phyloP scores from a whole-genome alignment of 2,888 invertebrate species.

The Lithophane leautieri region DNA sequence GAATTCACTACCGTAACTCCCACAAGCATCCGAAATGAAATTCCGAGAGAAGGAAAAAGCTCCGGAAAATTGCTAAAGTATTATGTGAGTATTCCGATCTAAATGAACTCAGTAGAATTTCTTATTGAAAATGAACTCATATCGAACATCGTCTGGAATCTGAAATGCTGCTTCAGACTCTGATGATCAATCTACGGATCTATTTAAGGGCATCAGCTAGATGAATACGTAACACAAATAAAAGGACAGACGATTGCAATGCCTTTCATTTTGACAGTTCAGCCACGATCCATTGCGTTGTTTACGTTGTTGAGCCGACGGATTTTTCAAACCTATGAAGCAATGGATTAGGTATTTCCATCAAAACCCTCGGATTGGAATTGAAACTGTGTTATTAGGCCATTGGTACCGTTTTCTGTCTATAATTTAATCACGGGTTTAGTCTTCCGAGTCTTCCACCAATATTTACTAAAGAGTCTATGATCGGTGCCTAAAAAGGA shows the following conservation, averaged over 20 bases:
- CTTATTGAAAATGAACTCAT: not conserved
- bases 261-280: too few species aligned
- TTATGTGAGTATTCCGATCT: not conserved
- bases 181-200: not conserved
- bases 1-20: not conserved
- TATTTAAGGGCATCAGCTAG: too few species aligned
- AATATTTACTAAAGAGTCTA: not conserved
- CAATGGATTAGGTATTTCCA: too few species aligned
- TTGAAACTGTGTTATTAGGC: too few species aligned
- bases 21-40: conserved; percentile 24
- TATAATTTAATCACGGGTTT: not conserved
- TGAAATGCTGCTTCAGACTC: not conserved
- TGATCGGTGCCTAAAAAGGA: not conserved
- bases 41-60: not conserved
- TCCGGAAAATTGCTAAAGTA: not conserved
- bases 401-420: not conserved
- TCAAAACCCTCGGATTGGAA: too few species aligned
- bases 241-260: too few species aligned
- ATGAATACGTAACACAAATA: too few species aligned
- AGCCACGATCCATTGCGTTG: too few species aligned
- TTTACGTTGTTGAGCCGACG: too few species aligned
- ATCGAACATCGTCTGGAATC: not conserved
- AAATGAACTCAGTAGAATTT: not conserved
- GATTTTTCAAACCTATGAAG: too few species aligned
- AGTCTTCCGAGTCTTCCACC: not conserved